Percentiles rank a stretch among this genome's conserved stretches.
Evolutionary conservation across 2,888 invertebrate species (phyloP).

Genomic region (Limenitis arthemis): DNA sequence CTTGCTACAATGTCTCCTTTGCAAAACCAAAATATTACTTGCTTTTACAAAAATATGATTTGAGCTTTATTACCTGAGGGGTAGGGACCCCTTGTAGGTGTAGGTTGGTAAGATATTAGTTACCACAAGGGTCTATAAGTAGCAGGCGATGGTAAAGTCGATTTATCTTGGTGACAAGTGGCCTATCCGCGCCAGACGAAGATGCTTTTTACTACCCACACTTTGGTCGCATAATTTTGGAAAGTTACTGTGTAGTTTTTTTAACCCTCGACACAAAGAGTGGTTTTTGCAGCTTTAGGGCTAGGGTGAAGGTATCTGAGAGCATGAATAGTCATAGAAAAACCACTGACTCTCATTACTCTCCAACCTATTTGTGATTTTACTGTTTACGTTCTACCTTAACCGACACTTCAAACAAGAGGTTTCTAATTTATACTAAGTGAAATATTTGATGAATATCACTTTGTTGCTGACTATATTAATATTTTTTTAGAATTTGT

Average conservation of each 20-base stretch:
- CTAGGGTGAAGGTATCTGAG: slow-evolving; percentile 28
- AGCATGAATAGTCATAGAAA: slow-evolving; percentile 60
- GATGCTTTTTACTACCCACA: slow-evolving; percentile 57
- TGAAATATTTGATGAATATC: no score
- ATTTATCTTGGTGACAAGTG: slow-evolving; percentile 71
- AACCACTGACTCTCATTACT: slow-evolving; percentile 52
- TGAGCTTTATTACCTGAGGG: not conserved
- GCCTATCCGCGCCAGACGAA: slow-evolving; percentile 54
- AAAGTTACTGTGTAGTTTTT: not conserved
- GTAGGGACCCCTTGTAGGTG: slow-evolving; percentile 23
- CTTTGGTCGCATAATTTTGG: slow-evolving; percentile 33
- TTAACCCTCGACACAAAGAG: no score
- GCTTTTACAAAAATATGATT: not conserved
- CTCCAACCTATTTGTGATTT: slow-evolving; percentile 23
- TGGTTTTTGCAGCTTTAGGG: no score
- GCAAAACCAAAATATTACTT: not conserved
- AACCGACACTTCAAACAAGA: slow-evolving; percentile 13
- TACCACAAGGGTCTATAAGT: slow-evolving; percentile 63
- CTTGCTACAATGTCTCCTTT: slow-evolving; percentile 42
- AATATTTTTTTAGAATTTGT: no score
- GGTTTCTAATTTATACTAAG: not conserved
- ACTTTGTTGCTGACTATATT: no score
- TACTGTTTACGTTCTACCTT: slow-evolving; percentile 25
- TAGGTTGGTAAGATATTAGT: not conserved
- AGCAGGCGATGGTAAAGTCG: slow-evolving; percentile 53